A percentile compares a stretch with the other conserved stretches of the same genome.
These are phyloP conservation scores for Pseudopodoces humilis DNA, from an alignment of 2,113 vertebrate genomes.

Conservation along the genomic window DNA sequence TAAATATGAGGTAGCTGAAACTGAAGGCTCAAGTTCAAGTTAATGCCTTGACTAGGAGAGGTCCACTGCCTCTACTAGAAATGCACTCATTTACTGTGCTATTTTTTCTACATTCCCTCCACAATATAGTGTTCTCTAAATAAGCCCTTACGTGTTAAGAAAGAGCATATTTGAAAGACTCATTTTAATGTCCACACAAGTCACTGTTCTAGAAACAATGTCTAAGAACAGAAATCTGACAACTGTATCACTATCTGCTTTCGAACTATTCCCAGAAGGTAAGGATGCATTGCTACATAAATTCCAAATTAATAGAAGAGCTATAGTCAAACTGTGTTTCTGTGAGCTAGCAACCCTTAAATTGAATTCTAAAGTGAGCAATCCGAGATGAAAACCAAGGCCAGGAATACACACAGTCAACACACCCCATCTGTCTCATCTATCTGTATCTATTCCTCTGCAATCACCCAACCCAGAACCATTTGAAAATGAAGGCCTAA, in stretches of 20 bases:
- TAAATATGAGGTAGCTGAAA: background rate
- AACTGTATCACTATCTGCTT: background rate
- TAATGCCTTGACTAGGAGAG: background rate
- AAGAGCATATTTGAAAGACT: background rate
- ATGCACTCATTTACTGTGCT: background rate
- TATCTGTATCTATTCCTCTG: background rate
- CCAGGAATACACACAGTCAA: background rate
- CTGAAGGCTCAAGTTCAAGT: background rate
- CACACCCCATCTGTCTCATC: background rate
- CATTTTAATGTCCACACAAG: background rate
- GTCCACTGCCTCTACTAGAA: background rate
- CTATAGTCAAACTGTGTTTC: background rate
- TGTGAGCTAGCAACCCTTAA: background rate
- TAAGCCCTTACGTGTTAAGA: background rate
- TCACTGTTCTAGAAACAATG: background rate
- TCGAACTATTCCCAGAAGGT: background rate
- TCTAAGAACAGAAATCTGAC: background rate
- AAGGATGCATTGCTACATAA: background rate
- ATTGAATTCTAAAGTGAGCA: background rate
- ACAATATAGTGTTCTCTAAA: background rate
- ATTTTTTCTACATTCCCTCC: background rate
- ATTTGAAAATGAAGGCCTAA: background rate
- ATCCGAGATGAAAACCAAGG: background rate
- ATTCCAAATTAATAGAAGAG: background rate
- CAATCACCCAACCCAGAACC: background rate